phyloP scores from a whole-genome alignment of 2,888 invertebrate species.

The Desoria tigrina region DNA sequence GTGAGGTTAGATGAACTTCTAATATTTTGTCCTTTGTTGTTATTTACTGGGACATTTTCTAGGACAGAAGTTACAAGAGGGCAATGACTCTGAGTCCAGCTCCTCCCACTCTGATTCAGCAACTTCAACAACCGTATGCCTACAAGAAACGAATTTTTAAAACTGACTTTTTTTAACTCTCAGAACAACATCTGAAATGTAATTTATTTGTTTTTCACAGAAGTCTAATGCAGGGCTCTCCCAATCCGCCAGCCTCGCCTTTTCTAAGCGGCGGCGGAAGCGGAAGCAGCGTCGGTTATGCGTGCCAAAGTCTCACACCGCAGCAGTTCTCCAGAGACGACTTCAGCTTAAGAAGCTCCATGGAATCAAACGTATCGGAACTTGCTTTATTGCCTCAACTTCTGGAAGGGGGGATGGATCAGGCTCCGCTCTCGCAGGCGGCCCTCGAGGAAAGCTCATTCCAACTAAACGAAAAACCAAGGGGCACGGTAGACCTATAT shows the following conservation, averaged over 20 bases:
- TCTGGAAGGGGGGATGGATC: slow-evolving; percentile 28
- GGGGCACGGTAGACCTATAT: slow-evolving; percentile 53
- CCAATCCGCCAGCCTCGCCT: not conserved
- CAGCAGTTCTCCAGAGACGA: slow-evolving; percentile 56
- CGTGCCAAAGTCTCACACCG: slow-evolving; percentile 78
- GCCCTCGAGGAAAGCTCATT: slow-evolving; percentile 31
- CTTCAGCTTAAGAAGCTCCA: slow-evolving; percentile 51
- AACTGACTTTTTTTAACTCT: not conserved
- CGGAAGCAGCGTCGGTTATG: slow-evolving; percentile 69
- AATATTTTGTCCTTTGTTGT: not conserved
- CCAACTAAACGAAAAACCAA: slow-evolving; percentile 50
- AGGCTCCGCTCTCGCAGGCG: slow-evolving; percentile 10
- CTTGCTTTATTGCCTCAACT: slow-evolving; percentile 46
- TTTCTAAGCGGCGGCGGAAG: slow-evolving; percentile 26
- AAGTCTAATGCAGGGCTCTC: slow-evolving; percentile 5
- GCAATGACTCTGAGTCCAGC: slow-evolving; percentile 29
- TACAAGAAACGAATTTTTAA: not conserved
- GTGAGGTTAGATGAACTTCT: slow-evolving; percentile 3
- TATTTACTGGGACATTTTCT: slow-evolving; percentile 13
- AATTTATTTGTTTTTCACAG: not conserved
- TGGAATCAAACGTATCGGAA: slow-evolving; percentile 50
- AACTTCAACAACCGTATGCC: slow-evolving; percentile 33
- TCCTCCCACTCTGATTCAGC: slow-evolving; percentile 29
- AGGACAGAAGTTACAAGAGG: slow-evolving; percentile 40
- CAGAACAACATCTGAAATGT: not conserved